Evolutionary conservation across 2,113 vertebrate genomes (phyloP).

Genomic region (Hyperoodon ampullatus): DNA sequence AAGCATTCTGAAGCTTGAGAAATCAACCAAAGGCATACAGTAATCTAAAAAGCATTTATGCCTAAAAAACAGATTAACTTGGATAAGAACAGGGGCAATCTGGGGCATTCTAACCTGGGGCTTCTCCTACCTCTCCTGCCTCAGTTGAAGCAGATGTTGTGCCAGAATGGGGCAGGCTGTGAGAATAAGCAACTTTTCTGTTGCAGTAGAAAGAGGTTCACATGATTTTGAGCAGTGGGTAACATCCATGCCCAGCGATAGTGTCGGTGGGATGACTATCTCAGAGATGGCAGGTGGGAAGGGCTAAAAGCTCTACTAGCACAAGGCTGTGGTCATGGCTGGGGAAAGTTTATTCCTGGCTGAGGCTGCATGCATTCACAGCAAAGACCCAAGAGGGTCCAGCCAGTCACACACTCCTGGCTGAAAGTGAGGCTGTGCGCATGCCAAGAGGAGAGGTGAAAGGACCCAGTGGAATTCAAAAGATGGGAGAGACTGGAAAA

Average conservation of each 20-base stretch:
- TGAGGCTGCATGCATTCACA: not conserved
- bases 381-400: not conserved
- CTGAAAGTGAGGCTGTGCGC: not conserved
- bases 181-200: not conserved
- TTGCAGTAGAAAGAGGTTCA: not conserved
- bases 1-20: not conserved
- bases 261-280: not conserved
- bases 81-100: not conserved
- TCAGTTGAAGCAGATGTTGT: not conserved
- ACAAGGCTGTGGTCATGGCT: not conserved
- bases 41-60: not conserved
- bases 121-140: not conserved
- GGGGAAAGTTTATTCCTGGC: not conserved
- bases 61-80: not conserved
- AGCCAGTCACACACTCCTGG: not conserved
- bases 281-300: not conserved
- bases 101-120: not conserved
- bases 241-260: not conserved
- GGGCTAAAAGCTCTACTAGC: not conserved
- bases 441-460: not conserved
- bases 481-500: not conserved
- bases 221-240: not conserved
- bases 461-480: not conserved
- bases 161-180: not conserved
- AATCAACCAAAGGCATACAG: not conserved